A percentile compares a stretch with the other conserved stretches of the same genome.
Conservation (phyloP, 1,140 invertebrate species). For the Caenorhabditis remanei region DNA sequence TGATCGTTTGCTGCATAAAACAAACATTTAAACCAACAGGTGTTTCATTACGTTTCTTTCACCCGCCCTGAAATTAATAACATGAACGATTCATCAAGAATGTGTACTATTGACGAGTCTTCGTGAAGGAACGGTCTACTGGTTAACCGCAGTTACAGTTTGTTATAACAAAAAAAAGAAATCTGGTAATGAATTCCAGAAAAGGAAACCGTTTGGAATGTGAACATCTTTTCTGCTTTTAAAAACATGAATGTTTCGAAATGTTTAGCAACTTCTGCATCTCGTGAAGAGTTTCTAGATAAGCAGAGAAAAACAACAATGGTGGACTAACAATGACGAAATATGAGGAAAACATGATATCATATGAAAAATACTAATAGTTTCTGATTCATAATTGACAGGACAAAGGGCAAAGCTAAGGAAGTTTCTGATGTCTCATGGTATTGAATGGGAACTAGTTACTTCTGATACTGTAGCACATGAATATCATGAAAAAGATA, state of each 20-base stretch:
- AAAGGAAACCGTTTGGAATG: no score
- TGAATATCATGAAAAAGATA: no score
- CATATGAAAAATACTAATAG: not conserved
- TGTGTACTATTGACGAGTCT: no score
- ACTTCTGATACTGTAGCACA: no score
- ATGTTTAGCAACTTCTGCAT: not conserved
- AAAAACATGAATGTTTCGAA: slow-evolving; percentile 10
- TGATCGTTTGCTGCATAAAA: slow-evolving; percentile 21
- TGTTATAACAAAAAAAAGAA: no score
- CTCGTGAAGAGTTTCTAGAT: not conserved
- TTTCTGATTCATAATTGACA: not conserved
- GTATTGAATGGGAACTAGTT: no score
- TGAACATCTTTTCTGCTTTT: not conserved
- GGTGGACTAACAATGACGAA: slow-evolving; percentile 1
- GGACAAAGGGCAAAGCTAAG: not conserved
- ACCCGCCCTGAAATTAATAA: not conserved
- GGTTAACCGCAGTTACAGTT: no score
- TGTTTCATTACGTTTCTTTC: slow-evolving; percentile 10
- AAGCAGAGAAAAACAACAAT: not conserved
- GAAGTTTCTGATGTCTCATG: no score
- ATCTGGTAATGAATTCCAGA: no score
- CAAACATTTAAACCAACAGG: slow-evolving; percentile 18
- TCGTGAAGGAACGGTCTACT: no score
- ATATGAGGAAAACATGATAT: slow-evolving; percentile 34
- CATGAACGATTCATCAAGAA: no score